A percentile compares a stretch with the other conserved stretches of the same genome.
phyloP scores from a whole-genome alignment of 1,140 invertebrate species.

The Camponotus pennsylvanicus region DNA sequence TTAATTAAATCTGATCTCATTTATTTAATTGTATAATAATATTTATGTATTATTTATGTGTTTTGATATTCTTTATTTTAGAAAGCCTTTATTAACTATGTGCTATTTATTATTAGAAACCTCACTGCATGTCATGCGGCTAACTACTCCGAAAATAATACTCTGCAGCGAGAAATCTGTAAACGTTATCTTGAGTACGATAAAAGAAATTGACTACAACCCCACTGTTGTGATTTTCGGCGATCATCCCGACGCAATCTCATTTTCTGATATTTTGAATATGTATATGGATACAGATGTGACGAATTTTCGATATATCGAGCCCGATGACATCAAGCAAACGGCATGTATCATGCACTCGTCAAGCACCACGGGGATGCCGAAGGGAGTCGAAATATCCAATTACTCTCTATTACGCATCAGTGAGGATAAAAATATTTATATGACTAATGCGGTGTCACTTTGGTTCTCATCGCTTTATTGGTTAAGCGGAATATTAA shows the following conservation, averaged over 20 bases:
- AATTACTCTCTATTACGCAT: conserved; percentile 79
- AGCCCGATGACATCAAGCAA: conserved; percentile 32
- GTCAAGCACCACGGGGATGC: conserved; percentile 91
- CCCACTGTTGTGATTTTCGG: conserved; percentile 72
- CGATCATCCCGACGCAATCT: neutral
- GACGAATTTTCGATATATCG: conserved; percentile 50
- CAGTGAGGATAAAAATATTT: fast-evolving
- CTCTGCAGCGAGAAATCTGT: conserved; percentile 67
- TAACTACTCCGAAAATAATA: conserved; percentile 65
- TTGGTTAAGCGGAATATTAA: conserved; percentile 70
- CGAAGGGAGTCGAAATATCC: conserved; percentile 91
- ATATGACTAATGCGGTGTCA: neutral
- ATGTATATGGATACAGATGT: conserved; percentile 21
- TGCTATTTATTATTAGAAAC: conserved; percentile 45
- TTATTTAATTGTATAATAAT: conserved; percentile 5
- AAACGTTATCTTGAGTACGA: conserved; percentile 5
- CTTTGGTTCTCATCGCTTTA: conserved; percentile 77
- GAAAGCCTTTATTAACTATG: neutral
- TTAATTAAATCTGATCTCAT: neutral
- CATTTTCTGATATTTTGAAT: conserved; percentile 53
- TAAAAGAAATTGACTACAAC: conserved; percentile 51
- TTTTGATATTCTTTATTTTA: neutral
- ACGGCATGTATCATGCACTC: conserved; percentile 84
- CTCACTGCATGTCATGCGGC: conserved; percentile 44
- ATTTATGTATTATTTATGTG: neutral